Percentiles rank a stretch among this genome's conserved stretches.
Conservation (phyloP, 2,888 invertebrate species). For the Falcaria lacertinaria region DNA sequence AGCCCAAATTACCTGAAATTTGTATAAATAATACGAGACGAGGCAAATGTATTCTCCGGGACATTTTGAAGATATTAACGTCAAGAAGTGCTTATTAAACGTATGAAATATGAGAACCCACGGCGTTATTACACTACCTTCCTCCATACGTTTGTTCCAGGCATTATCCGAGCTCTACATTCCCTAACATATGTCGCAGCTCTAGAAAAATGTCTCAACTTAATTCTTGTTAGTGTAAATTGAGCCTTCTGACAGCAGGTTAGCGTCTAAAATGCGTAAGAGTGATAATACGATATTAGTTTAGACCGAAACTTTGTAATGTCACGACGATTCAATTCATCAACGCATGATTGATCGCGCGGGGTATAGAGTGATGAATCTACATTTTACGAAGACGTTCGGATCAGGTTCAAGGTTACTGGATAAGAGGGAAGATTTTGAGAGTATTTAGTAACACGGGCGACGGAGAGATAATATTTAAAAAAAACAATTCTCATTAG, state of each 20-base stretch:
- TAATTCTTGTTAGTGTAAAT: neutral
- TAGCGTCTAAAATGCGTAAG: neutral
- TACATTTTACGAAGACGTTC: conserved; percentile 15
- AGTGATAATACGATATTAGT: conserved; percentile 5
- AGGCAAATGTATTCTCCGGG: neutral
- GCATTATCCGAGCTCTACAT: conserved; percentile 3
- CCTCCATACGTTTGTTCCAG: conserved; percentile 1
- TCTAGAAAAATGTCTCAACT: conserved; percentile 6
- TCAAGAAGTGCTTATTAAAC: neutral
- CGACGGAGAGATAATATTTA: no score
- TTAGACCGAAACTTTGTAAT: conserved; percentile 17
- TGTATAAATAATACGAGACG: no score
- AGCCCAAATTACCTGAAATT: no score
- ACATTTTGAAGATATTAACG: neutral
- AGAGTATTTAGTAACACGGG: neutral
- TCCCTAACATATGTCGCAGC: conserved; percentile 1
- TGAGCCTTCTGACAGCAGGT: neutral
- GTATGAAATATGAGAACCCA: neutral
- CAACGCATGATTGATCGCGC: conserved; percentile 35
- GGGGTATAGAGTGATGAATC: conserved; percentile 25
- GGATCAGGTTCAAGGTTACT: conserved; percentile 18
- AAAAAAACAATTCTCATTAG: no score
- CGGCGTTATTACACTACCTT: neutral
- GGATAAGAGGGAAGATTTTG: neutral
- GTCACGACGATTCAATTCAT: conserved; percentile 42